Evolutionary conservation across 1,140 invertebrate species (phyloP).

Genomic region (Zaprionus ghesquierei): DNA sequence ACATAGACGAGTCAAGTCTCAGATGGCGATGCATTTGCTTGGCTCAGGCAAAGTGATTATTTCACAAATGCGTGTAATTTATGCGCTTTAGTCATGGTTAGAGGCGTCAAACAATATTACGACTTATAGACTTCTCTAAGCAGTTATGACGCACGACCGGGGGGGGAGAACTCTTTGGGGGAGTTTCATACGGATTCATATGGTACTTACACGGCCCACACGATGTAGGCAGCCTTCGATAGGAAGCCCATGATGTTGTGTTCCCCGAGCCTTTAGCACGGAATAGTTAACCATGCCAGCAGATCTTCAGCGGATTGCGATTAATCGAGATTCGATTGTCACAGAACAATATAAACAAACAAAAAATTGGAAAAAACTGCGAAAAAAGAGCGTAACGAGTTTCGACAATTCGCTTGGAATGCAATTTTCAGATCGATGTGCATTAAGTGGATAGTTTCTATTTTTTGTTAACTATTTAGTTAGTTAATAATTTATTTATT

Average conservation of each 20-base stretch:
- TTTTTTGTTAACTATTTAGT: constrained; percentile 1
- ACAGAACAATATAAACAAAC: background rate
- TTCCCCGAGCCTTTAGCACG: constrained; percentile 40
- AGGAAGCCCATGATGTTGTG: constrained; percentile 85
- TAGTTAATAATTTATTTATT: constrained; percentile 9
- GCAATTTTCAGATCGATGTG: constrained; percentile 5
- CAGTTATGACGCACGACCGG: background rate
- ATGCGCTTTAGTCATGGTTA: constrained; percentile 26
- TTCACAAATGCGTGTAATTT: constrained; percentile 36
- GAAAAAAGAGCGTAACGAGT: background rate
- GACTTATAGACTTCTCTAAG: background rate
- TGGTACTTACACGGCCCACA: constrained; percentile 90
- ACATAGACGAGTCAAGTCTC: too few relatives aligned
- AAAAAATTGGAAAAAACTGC: background rate
- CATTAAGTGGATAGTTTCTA: constrained; percentile 7
- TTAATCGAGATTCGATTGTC: constrained; percentile 6
- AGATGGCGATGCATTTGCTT: background rate
- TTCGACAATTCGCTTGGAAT: background rate
- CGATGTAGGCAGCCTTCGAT: constrained; percentile 88
- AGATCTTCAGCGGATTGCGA: background rate
- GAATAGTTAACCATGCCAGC: constrained; percentile 54
- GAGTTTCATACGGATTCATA: too few relatives aligned
- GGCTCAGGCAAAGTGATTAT: background rate
- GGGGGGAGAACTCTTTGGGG: background rate
- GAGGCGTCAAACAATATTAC: background rate